Base-by-base conservation (phyloP, 2,113 vertebrate genomes). In the Silurus asotus region DNA sequence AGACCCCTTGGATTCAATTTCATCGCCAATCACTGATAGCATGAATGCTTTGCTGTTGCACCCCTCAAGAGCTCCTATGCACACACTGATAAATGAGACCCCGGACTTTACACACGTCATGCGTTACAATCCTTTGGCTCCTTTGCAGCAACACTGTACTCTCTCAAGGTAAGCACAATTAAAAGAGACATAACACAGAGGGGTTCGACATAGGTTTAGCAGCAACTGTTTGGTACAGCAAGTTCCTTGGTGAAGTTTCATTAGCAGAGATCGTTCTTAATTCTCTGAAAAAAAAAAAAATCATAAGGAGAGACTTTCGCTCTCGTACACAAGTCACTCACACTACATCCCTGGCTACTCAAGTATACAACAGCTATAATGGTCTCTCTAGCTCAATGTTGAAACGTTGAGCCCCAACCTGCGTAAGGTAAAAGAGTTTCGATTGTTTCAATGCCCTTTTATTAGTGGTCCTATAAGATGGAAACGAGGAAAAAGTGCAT, bases 401-500 rank as follows among this genome's bases (percentile, higher is more conserved):
- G 59, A 74, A 72, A 74, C 51, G 15, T 75, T 79, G 83, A 85
- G 81, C 88, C 86, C 37, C 81, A 85, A 79, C 87, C 69, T 91
- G 92, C 89, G 88, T 92, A 86, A 91, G 88, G 91, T 94, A 91
- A 91, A 92, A 90, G 88, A 91, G 91, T 93, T 90, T 92, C 91
- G 90, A 93, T 92, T 91, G 93, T 93, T 92, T 92, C 92, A 95
- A 95, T 95, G 94, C 94, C 95, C 93, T 94, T 95, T 87, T 93
- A 93, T 69, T 93, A 95, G 94, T 94, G 93, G 93, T 95, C 86
- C 84, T 93, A 93, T 91, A 62, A 88, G 92, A 94, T 93, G 91
- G 92, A 94, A 95, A 94, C 37, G 93, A 93, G 92, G 92, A 94
- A 95, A 94, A 95, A 94, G 93, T 95, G 94, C 94, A 94, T 93